A percentile compares a stretch with the other conserved stretches of the same genome.
These are phyloP conservation scores for Myiotriccus ornatus DNA, from an alignment of 2,797 vertebrate genomes.

Conservation along the genomic window DNA sequence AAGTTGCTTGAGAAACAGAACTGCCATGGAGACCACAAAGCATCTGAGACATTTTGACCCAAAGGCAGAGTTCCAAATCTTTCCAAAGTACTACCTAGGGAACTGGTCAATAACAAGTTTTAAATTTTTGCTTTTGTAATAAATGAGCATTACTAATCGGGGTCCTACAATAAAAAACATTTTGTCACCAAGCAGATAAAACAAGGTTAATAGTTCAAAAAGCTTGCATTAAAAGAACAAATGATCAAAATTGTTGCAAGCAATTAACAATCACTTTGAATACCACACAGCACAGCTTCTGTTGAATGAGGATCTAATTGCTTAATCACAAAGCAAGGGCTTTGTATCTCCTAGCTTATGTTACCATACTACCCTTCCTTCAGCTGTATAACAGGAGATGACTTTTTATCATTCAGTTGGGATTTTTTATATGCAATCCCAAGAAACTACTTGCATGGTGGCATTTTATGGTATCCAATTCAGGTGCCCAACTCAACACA, in stretches of 20 bases:
- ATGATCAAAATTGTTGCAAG: background rate
- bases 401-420: background rate
- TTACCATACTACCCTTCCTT: background rate
- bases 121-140: conserved; percentile 55
- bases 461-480: background rate
- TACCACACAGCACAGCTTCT: background rate
- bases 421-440: background rate
- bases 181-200: conserved; percentile 10
- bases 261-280: conserved; percentile 38
- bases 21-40: conserved; percentile 64
- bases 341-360: background rate
- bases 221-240: conserved; percentile 1
- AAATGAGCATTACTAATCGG: conserved; percentile 33
- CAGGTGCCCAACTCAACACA: background rate
- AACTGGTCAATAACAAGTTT: conserved; percentile 55
- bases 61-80: conserved; percentile 63
- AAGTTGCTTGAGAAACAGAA: conserved; percentile 66
- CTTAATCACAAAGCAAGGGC: conserved; percentile 15
- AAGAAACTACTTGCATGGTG: background rate
- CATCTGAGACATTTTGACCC: conserved; percentile 66
- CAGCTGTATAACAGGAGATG: background rate
- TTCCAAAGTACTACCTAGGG: conserved; percentile 63
- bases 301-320: conserved; percentile 13
- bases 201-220: conserved; percentile 47
- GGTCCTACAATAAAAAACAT: conserved; percentile 19